Evolutionary conservation across 2,888 invertebrate species (phyloP), one percentile per base, ranked within the genome.

Genomic region (Folsomia manolachei): DNA sequence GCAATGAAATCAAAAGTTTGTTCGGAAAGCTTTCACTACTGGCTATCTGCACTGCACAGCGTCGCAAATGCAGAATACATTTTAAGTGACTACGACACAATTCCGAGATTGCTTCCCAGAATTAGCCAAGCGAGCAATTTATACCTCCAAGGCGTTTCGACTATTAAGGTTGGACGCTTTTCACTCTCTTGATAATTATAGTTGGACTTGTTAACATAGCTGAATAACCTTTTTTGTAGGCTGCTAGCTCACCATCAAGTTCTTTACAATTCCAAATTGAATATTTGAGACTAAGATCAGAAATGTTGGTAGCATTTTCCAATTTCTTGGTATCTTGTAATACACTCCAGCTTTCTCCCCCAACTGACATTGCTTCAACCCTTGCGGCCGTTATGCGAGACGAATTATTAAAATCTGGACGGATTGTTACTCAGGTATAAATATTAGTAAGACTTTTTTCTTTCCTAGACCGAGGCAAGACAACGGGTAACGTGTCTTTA

Each of bases 21-120:
- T 19, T 92, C 93, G 39, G 96, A 96, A 82, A 91, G 94, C 81
- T 89, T 92, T 64, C 92, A 95, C 82, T 93, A 94, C 82, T 97
- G 95, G 91, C 84, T 96, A 69, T 88, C 90, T 0, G 91, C 93
- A 0, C 84, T 97, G n/a, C 88, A 90, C 68, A 82, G 83, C 52
- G 79, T 84, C 27, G 83, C 85, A 73, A 70, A 77, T 68, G 86
- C 83, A 21, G 86, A 86, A 79, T 82, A 81, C 69, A 80, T 80
- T 27, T 79, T 86, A 1, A 80, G 71, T 23, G 72, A 76, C 23
- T 27, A 71, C 4, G 65, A 71, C 14, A 39, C 56, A 9, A 60
- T 61, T 11, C 73, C 72, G 53, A 82, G 79, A 21, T 74, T 88
- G 65, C 85, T 87, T 1, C 83, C 86, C 52, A 84, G 86, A 78